Conservation (phyloP, 2,888 invertebrate genomes). For the Lingula anatina region DNA sequence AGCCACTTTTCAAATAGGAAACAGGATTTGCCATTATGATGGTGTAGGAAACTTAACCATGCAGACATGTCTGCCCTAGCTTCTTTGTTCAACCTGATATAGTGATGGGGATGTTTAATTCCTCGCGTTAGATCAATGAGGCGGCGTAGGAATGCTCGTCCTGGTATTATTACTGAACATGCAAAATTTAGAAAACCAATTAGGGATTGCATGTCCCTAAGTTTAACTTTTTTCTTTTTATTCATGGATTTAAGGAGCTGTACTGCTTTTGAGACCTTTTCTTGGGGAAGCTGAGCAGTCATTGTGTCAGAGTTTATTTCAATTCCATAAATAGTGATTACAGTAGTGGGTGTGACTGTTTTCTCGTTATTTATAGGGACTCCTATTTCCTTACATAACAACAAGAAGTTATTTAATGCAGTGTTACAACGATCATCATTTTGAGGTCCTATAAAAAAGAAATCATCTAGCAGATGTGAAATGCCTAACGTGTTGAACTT, state of each 20-base stretch:
- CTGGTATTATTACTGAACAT: neutral
- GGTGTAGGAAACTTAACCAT: conserved; percentile 7
- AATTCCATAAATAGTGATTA: neutral
- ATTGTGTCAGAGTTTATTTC: neutral
- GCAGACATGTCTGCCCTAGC: conserved; percentile 7
- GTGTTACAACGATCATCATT: neutral
- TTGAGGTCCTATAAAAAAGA: neutral
- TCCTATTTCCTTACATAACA: neutral
- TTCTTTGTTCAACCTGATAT: neutral
- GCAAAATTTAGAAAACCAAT: neutral
- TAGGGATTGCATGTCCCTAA: neutral
- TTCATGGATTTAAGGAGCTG: neutral
- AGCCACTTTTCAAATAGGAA: conserved; percentile 10
- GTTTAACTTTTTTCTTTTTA: neutral
- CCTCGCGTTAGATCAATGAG: conserved; percentile 9
- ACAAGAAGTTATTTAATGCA: neutral
- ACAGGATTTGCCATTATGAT: conserved; percentile 12
- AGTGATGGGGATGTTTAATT: neutral
- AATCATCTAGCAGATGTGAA: conserved; percentile 1
- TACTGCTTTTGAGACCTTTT: neutral
- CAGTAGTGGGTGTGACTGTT: neutral
- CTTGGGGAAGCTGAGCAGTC: neutral
- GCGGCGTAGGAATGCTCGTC: neutral
- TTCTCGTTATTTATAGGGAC: neutral
- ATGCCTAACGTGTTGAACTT: neutral